Conservation (phyloP, 2,797 vertebrate genomes). For the Mus caroli region DNA sequence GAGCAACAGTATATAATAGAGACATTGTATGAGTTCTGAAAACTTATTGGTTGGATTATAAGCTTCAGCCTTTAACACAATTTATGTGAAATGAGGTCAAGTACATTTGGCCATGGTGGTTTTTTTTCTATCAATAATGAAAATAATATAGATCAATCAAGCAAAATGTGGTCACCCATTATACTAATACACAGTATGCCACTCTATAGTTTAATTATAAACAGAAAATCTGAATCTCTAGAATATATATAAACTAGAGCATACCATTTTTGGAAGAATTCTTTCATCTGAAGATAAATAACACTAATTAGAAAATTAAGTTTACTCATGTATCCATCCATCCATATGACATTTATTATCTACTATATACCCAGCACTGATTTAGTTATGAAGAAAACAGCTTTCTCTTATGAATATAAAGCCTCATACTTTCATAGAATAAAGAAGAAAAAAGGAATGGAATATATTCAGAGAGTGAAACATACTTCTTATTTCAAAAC, state of each 20-base stretch:
- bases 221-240: background rate
- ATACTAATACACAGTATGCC: background rate
- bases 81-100: background rate
- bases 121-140: slow-evolving; percentile 1
- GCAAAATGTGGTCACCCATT: background rate
- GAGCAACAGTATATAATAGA: background rate
- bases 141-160: background rate
- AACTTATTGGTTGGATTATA: background rate
- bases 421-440: background rate
- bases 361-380: background rate
- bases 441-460: background rate
- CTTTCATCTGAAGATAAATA: slow-evolving; percentile 59
- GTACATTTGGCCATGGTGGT: background rate
- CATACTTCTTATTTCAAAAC: background rate
- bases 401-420: background rate
- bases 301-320: slow-evolving; percentile 37
- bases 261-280: slow-evolving; percentile 13
- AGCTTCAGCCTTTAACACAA: background rate
- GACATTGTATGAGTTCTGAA: background rate
- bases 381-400: background rate
- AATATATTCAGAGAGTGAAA: background rate
- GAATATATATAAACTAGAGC: background rate
- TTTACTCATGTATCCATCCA: background rate
- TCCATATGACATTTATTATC: background rate
- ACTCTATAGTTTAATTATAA: slow-evolving; percentile 46